Percentiles rank a stretch among this genome's conserved stretches.
Evolutionary conservation across 1,140 invertebrate species (phyloP).

Genomic region (Augochlora pura): DNA sequence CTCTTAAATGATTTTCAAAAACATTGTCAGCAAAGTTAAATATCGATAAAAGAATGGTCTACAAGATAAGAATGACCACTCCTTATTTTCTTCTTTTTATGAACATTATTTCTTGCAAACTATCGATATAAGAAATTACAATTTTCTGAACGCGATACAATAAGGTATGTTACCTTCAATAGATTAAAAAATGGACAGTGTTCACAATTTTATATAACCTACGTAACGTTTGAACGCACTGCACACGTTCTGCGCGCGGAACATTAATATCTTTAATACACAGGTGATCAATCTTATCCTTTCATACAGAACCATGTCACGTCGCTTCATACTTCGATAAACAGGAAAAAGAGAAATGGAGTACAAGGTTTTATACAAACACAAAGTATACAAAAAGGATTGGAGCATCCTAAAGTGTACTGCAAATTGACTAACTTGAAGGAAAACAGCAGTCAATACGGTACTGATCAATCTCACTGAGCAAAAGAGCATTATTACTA

Average conservation of each 20-base stretch:
- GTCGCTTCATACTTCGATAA: conserved; percentile 46
- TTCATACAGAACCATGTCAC: conserved; percentile 59
- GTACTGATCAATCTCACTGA: conserved; percentile 53
- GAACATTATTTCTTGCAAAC: no score
- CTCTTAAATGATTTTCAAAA: no score
- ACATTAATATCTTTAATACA: conserved; percentile 12
- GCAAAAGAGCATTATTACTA: conserved; percentile 49
- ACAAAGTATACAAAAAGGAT: conserved; percentile 41
- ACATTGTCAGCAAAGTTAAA: no score
- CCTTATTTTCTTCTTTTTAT: background rate
- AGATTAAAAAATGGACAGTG: background rate
- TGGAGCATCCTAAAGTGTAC: conserved; percentile 29
- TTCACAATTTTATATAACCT: conserved; percentile 7
- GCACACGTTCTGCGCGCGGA: conserved; percentile 24
- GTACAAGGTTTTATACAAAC: conserved; percentile 35
- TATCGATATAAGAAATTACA: background rate
- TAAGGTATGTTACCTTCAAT: background rate
- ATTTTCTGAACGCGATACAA: background rate
- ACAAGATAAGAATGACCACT: no score
- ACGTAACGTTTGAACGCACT: background rate
- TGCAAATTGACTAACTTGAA: conserved; percentile 46
- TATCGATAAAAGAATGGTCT: no score
- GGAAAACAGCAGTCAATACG: conserved; percentile 62
- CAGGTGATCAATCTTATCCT: conserved; percentile 49
- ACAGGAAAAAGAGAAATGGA: conserved; percentile 49